Conservation (phyloP, 2,888 invertebrate genomes). For the Gortyna flavago region DNA sequence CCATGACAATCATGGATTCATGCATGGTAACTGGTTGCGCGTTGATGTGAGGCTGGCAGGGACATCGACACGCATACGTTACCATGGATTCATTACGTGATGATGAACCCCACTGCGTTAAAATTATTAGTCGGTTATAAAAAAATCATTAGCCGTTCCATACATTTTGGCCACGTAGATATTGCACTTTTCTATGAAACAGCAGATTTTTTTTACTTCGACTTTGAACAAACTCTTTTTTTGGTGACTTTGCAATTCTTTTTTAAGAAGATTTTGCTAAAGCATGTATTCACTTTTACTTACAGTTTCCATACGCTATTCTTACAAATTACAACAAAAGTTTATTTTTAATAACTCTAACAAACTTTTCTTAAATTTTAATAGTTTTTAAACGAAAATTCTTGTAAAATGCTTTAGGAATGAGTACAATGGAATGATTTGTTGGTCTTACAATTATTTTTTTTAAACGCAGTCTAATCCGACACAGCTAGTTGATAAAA, state of each 20-base stretch:
- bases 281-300: not conserved
- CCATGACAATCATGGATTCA: too few relatives aligned
- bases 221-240: not conserved
- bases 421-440: slow-evolving; percentile 31
- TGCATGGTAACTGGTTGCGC: too few relatives aligned
- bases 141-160: not conserved
- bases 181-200: not conserved
- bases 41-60: too few relatives aligned
- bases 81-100: not conserved
- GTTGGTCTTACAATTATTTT: not conserved
- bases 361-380: not conserved
- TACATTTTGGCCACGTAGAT: not conserved
- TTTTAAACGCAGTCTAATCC: not conserved
- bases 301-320: slow-evolving; percentile 12
- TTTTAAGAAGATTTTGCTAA: not conserved
- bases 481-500: not conserved
- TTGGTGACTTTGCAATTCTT: not conserved
- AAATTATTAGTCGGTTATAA: not conserved
- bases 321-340: slow-evolving; percentile 22
- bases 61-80: not conserved
- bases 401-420: slow-evolving; percentile 32
- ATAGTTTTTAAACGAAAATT: not conserved
- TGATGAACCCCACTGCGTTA: not conserved
- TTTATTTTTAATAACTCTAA: slow-evolving; percentile 3
- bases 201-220: not conserved